phyloP scores from a whole-genome alignment of 2,797 vertebrate species.

The Gallinago stenura region DNA sequence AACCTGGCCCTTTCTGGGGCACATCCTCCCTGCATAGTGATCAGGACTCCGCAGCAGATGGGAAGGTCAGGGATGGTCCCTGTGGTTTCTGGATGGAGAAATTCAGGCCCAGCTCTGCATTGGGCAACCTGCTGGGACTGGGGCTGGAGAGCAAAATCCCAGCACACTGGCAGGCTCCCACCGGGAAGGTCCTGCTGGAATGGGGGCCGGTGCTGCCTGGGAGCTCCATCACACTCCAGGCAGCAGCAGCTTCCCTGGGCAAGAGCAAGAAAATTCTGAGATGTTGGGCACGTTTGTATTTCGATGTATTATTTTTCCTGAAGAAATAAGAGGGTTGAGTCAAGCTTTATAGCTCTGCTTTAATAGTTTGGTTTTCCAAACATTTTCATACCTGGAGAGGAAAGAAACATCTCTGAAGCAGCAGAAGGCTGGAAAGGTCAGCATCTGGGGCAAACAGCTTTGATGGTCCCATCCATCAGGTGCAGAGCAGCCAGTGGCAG shows the following conservation, averaged over 20 bases:
- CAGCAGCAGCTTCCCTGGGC: not conserved
- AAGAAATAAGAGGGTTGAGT: not conserved
- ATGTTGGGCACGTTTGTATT: not conserved
- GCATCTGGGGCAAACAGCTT: not conserved
- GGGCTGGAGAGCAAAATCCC: not conserved
- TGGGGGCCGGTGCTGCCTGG: not conserved
- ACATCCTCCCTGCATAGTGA: accelerated
- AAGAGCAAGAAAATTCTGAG: not conserved
- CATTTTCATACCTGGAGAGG: not conserved
- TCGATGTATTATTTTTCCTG: not conserved
- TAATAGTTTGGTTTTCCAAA: not conserved
- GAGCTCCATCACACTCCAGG: accelerated
- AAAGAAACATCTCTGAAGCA: not conserved
- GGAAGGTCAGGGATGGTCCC: accelerated
- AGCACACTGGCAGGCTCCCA: not conserved
- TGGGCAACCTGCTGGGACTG: not conserved
- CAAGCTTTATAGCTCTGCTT: not conserved
- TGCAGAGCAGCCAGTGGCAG: not conserved
- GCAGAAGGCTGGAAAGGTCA: not conserved
- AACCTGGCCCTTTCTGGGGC: not conserved
- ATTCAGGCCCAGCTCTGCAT: not conserved
- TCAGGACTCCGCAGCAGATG: not conserved
- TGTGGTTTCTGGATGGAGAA: not conserved
- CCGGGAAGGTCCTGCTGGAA: accelerated
- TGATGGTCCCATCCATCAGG: not conserved